Evolutionary conservation across 1,140 invertebrate species (phyloP), one percentile per base, ranked within the genome.

Genomic region (Drosophila ohnishii): DNA sequence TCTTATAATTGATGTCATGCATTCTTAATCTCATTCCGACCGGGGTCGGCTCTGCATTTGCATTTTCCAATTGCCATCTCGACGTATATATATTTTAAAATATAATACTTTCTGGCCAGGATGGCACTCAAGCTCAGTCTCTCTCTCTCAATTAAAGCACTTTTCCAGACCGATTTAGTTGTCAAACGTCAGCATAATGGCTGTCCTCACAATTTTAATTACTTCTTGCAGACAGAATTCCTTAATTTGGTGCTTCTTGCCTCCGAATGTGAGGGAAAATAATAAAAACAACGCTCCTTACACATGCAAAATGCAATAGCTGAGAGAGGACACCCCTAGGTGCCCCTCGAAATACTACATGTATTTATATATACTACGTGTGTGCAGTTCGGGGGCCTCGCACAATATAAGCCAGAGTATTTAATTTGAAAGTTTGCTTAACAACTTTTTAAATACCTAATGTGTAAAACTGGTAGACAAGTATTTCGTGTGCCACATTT

Each of bases 1-100:
- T 88, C 86, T 78, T 66, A 84, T 88, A 88, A 88, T 88, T 88
- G 84, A 88, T 88, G 84, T 78, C 71, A 84, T 88, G 80, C 80
- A 88, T 84, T 88, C 80, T 78, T 72, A 80, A 88, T 67, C 58
- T 30, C 56, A 65, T 75, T 76, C 34, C 71, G 69, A 28, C 30
- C 40, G 55, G 47, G 32, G 51, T 55, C 32, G 34, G 34, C 8
- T 30, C 48, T 77, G 55, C 63, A 77, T 76, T 78, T 84, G 28
- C 53, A 55, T 66, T 56, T 44, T 58, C 32, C 44, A 30, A 47
- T 60, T 66, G 32, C 42, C 28, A 19, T 25, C 56, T 19, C 14
- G 37, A 22, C 48, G 19, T 28, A 65, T 51, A 44, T 69, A 44
- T 69, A 50, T 50, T 25, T 14, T 30, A 50, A 11, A 50, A 16